Conservation (phyloP, 2,888 invertebrate species). For the Exocentrus adspersus region DNA sequence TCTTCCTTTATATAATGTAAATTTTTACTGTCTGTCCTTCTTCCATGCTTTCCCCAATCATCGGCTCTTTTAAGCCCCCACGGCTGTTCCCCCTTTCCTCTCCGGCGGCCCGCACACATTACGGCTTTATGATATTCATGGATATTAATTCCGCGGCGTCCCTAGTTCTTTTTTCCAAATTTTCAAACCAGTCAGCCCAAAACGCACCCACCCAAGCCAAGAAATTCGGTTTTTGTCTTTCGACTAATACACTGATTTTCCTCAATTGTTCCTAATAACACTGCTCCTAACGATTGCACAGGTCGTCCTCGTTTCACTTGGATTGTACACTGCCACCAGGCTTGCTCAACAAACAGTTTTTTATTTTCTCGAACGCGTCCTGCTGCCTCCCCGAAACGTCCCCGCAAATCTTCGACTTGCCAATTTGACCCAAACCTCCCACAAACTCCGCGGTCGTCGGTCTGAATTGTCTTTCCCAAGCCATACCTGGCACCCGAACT, state of each 20-base stretch:
- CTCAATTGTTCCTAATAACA: constrained; percentile 45
- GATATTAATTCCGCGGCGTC: no score
- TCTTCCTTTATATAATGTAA: no score
- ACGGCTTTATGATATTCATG: no score
- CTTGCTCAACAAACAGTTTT: constrained; percentile 18
- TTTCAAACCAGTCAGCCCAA: no score
- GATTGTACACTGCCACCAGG: constrained; percentile 42
- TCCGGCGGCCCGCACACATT: no score
- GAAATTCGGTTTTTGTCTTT: constrained; percentile 29
- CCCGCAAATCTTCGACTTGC: constrained; percentile 41
- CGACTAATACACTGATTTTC: constrained; percentile 47
- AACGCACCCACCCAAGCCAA: no score
- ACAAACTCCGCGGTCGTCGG: constrained; percentile 42
- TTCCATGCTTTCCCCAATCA: no score
- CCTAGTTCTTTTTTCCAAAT: constrained; percentile 25
- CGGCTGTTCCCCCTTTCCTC: no score
- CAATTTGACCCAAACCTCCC: constrained; percentile 42
- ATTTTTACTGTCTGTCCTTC: no score
- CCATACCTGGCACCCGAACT: constrained; percentile 26
- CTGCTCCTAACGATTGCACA: constrained; percentile 44
- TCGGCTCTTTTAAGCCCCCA: no score
- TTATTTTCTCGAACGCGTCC: constrained; percentile 29
- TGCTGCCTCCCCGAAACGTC: constrained; percentile 34
- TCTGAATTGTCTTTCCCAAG: constrained; percentile 45
- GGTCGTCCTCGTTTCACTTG: constrained; percentile 46